Percentiles rank a stretch among this genome's conserved stretches.
Evolutionary conservation across 1,140 invertebrate species (phyloP).

Genomic region (Micrasema minimum): DNA sequence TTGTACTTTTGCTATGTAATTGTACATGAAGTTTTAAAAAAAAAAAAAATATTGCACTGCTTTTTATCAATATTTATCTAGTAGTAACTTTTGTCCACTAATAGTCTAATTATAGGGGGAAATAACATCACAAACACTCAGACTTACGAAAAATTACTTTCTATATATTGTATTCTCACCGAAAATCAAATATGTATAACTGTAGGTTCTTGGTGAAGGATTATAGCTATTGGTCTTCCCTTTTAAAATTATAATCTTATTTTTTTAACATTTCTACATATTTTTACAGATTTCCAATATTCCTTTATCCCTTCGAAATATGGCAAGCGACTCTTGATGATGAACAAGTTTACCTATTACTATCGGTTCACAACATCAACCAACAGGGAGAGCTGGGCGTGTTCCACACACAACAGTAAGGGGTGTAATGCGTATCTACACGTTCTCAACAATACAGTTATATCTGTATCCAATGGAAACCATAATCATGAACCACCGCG

Average conservation of each 20-base stretch:
- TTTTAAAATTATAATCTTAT: background rate
- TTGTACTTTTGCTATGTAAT: too few species aligned
- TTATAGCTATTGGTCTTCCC: too few species aligned
- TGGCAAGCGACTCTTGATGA: background rate
- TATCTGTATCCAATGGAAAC: background rate
- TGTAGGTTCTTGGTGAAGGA: too few species aligned
- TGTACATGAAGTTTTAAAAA: too few species aligned
- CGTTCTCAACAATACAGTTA: background rate
- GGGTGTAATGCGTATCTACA: background rate
- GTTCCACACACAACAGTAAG: background rate
- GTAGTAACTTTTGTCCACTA: too few species aligned
- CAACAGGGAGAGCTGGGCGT: background rate
- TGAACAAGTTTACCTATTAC: background rate
- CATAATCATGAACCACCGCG: slow-evolving; percentile 9
- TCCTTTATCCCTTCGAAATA: background rate
- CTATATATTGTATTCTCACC: too few species aligned
- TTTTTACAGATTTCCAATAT: background rate
- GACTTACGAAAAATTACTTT: too few species aligned
- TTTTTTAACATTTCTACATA: background rate
- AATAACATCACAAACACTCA: too few species aligned
- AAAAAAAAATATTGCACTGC: too few species aligned
- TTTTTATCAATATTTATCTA: too few species aligned
- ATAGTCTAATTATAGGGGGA: too few species aligned
- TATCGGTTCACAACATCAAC: background rate
- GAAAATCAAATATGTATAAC: too few species aligned